Evolutionary conservation across 2,113 vertebrate genomes (phyloP).

Genomic region (Rhynchopsitta pachyrhyncha): DNA sequence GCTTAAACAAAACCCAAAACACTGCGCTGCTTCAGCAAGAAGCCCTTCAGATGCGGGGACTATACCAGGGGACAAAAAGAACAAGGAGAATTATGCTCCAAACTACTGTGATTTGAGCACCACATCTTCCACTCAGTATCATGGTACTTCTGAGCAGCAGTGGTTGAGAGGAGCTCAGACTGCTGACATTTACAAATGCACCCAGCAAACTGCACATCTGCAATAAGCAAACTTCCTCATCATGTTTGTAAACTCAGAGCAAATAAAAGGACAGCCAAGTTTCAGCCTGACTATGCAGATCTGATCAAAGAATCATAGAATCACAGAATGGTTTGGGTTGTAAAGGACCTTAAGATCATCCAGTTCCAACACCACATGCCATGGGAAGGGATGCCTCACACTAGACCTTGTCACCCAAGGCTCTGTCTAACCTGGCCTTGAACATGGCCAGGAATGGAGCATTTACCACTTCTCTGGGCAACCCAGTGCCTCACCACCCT

Average conservation of each 20-base stretch:
- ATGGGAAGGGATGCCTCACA: not conserved
- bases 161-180: not conserved
- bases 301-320: not conserved
- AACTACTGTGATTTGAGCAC: fast-evolving
- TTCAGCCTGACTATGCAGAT: not conserved
- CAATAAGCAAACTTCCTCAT: constrained; percentile 23
- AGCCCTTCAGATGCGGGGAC: fast-evolving
- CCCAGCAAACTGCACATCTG: not conserved
- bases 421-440: not conserved
- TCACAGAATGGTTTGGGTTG: not conserved
- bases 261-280: constrained; percentile 42
- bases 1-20: not conserved
- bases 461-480: not conserved
- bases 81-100: not conserved
- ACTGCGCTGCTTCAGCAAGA: not conserved
- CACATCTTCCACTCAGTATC: not conserved
- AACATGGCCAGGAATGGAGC: not conserved
- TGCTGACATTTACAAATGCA: not conserved
- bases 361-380: not conserved
- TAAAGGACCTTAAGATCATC: not conserved
- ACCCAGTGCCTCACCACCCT: not conserved
- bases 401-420: not conserved
- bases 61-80: fast-evolving
- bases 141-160: not conserved
- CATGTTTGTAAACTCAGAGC: constrained; percentile 20